These are phyloP conservation scores for Phoenicopterus ruber DNA, from an alignment of 2,113 vertebrate genomes.

Conservation along the genomic window DNA sequence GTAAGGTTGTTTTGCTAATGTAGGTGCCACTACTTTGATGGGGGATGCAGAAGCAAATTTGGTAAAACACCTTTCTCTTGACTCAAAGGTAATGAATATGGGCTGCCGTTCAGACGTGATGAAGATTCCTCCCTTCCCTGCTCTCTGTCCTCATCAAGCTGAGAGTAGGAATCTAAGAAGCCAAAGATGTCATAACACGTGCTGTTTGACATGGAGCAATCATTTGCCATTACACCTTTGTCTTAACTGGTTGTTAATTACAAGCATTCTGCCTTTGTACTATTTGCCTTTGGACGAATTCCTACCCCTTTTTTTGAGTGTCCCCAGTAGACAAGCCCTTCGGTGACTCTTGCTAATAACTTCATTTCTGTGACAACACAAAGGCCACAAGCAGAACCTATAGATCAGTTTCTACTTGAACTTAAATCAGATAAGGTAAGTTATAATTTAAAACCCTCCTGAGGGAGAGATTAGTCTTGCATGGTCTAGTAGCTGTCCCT, in stretches of 20 bases:
- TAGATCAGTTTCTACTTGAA: slow-evolving; percentile 25
- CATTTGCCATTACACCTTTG: not conserved
- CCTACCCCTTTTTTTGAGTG: not conserved
- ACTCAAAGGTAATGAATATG: not conserved
- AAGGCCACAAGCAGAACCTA: not conserved
- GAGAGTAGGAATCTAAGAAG: not conserved
- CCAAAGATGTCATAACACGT: not conserved
- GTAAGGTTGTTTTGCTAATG: not conserved
- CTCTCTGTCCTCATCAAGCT: not conserved
- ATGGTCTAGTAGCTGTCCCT: not conserved
- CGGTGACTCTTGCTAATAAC: not conserved
- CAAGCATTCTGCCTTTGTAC: not conserved
- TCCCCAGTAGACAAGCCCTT: not conserved
- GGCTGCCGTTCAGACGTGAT: not conserved
- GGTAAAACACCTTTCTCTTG: not conserved
- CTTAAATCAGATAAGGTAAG: not conserved
- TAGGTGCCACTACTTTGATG: not conserved
- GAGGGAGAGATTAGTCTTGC: not conserved
- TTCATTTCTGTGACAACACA: not conserved
- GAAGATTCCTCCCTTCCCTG: not conserved
- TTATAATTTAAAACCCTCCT: slow-evolving; percentile 4
- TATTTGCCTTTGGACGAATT: not conserved
- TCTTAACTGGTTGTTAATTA: not conserved
- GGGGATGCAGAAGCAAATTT: not conserved
- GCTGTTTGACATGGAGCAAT: not conserved